phyloP scores from a whole-genome alignment of 2,797 vertebrate genomes.

The Leucoraja ocellata region DNA sequence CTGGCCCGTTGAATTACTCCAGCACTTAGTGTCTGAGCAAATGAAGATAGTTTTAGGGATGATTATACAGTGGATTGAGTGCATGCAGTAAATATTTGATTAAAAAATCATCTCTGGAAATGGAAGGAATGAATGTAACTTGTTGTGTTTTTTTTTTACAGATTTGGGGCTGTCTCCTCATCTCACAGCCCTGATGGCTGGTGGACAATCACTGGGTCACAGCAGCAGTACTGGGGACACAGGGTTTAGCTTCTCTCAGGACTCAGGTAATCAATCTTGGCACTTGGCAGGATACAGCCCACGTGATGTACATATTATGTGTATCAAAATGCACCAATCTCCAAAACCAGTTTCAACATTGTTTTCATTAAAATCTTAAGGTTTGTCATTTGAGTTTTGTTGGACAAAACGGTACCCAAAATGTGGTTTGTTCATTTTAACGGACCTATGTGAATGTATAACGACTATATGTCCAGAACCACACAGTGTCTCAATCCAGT shows the following conservation, averaged over 20 bases:
- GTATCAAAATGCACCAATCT: not conserved
- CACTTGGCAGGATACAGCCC: too few species aligned
- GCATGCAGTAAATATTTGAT: not conserved
- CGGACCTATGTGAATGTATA: not conserved
- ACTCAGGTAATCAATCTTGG: slow-evolving; percentile 71
- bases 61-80: not conserved
- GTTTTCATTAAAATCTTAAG: not conserved
- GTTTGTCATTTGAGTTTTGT: not conserved
- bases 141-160: slow-evolving; percentile 47
- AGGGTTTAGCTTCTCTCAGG: slow-evolving; percentile 93
- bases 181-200: slow-evolving; percentile 86
- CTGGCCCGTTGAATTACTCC: too few species aligned
- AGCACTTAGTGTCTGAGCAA: not conserved
- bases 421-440: not conserved
- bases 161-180: slow-evolving; percentile 96
- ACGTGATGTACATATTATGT: not conserved
- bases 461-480: too few species aligned
- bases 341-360: not conserved
- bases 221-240: slow-evolving; percentile 95
- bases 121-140: not conserved
- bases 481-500: not conserved
- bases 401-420: too few species aligned
- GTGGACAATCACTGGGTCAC: slow-evolving; percentile 73
- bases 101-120: not conserved
- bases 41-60: not conserved